Evolutionary conservation across 2,797 vertebrate species (phyloP).

Genomic region (Cuculus canorus): DNA sequence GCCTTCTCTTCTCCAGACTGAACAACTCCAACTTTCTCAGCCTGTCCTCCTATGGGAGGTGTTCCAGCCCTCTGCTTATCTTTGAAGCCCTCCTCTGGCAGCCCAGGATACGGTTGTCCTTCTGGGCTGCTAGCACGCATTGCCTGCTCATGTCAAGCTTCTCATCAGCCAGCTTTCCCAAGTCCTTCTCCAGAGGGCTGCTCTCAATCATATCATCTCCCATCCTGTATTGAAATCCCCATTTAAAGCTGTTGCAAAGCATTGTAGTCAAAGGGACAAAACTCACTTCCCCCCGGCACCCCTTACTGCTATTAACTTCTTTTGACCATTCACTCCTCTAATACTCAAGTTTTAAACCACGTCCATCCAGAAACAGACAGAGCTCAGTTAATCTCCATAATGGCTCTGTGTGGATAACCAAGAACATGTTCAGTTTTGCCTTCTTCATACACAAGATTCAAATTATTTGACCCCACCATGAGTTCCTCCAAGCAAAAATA

Average conservation of each 20-base stretch:
- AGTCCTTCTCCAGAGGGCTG: too few species aligned
- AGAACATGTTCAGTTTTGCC: neutral
- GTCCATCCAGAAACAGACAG: neutral
- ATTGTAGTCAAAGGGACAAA: neutral
- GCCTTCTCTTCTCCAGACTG: too few species aligned
- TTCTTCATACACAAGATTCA: neutral
- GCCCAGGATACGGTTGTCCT: too few species aligned
- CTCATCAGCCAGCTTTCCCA: too few species aligned
- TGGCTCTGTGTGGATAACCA: neutral
- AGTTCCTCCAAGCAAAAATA: neutral
- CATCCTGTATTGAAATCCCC: too few species aligned
- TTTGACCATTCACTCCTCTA: neutral
- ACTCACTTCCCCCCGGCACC: neutral
- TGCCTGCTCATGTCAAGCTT: too few species aligned
- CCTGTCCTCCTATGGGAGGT: too few species aligned
- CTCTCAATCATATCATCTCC: too few species aligned
- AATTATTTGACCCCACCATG: neutral
- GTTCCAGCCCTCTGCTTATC: too few species aligned
- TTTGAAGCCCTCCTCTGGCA: too few species aligned
- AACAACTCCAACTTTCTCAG: too few species aligned
- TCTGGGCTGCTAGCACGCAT: too few species aligned
- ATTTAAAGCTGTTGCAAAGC: neutral
- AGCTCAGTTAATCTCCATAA: neutral
- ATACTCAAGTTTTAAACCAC: neutral
- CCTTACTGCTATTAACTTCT: neutral